Conservation (phyloP, 92 coral and sea anemone genomes). For the Metridium senile region DNA sequence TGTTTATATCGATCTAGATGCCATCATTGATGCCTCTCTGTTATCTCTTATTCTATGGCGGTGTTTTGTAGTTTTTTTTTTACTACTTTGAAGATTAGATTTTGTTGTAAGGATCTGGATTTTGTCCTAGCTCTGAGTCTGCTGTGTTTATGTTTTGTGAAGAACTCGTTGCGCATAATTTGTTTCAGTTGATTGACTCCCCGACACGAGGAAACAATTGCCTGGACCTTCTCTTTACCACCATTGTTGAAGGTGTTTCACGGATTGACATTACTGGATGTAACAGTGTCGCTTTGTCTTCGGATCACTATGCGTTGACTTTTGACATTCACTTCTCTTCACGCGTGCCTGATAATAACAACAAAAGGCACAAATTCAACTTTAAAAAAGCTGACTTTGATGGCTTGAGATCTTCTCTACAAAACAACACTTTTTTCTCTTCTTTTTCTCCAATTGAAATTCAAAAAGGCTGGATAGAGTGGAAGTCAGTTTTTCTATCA, state of each 20-base stretch:
- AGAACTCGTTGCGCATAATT: constrained; percentile 20
- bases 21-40: too few species aligned
- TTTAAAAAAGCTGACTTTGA: constrained; percentile 18
- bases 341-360: constrained; percentile 2
- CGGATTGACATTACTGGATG: constrained; percentile 3
- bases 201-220: constrained; percentile 35
- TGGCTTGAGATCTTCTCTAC: too few species aligned
- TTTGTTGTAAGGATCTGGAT: constrained; percentile 27
- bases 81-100: not conserved
- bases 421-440: too few species aligned
- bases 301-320: constrained; percentile 24
- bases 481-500: not conserved
- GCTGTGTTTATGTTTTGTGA: constrained; percentile 19
- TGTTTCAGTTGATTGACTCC: constrained; percentile 31
- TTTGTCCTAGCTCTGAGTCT: constrained; percentile 15
- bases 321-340: constrained; percentile 21
- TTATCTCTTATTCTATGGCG: too few species aligned
- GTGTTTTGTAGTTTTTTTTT: too few species aligned
- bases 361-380: constrained; percentile 3
- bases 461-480: constrained; percentile 4
- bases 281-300: constrained; percentile 12
- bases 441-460: too few species aligned
- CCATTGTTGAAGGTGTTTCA: constrained; percentile 23
- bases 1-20: too few species aligned
- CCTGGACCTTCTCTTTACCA: constrained; percentile 17